Evolutionary conservation across 1,140 invertebrate species (phyloP), one percentile per base, ranked within the genome.

Genomic region (Pygmarrhopalites habei): DNA sequence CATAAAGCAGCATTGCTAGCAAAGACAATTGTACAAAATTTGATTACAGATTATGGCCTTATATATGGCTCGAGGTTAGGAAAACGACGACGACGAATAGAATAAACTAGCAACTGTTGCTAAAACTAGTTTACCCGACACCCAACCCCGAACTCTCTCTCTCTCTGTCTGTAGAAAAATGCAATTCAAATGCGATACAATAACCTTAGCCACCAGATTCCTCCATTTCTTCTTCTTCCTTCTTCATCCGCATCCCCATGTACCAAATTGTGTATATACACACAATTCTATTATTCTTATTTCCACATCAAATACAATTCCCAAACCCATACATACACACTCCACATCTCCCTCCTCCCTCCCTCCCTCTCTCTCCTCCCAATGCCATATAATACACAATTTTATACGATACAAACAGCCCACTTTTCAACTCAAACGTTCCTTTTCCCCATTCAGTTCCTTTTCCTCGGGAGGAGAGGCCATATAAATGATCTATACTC

Each of bases 21-120:
- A 71, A 72, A 72, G 68, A 72, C 72, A 73, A 73, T 73, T 73
- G 71, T 71, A 72, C n/a, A n/a, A 73, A 73, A 73, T 73, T 72
- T 73, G 72, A 73, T 73, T 73, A 73, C 68, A 72, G 71, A 73
- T 73, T 73, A 73, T 72, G 69, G 53, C 64, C 64, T 72, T 73
- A 72, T 73, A 73, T 73, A 73, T 73, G 62, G 67, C 62, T 64
- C 39, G 71, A 69, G 69, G 66, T 66, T 70, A 65, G 53, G 58
- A 30, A 60, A 68, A 63, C 41, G 62, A 25, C 62, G 2, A 35
- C 32, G 21, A 26, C 15, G 35, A 46, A 19, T 35, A 21, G 65
- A 72, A 71, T 69, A 66, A 72, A 63, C 71, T 66, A 35, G 69
- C 69, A 72, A 72, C 68, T 66, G 69, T 62, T 71, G 69, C 68